Percentiles rank a stretch among this genome's conserved stretches.
These are phyloP conservation scores for Corydoras sp. DNA, from an alignment of 2,113 vertebrate genomes.

Conservation along the genomic window DNA sequence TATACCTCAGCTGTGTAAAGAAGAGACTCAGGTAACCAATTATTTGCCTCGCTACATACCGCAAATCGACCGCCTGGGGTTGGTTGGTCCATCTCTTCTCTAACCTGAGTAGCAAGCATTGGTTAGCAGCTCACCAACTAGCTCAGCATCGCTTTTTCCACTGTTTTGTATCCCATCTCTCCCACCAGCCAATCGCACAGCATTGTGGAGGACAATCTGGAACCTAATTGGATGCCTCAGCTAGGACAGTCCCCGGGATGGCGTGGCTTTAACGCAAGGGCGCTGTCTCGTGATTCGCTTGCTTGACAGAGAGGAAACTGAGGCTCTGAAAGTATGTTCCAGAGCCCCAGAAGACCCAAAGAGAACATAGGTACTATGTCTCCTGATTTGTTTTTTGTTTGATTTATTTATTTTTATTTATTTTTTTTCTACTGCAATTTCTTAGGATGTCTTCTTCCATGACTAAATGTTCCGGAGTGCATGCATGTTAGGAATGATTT, in stretches of 20 bases:
- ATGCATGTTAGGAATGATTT: slow-evolving; percentile 61
- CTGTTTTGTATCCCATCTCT: slow-evolving; percentile 63
- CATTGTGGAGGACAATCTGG: slow-evolving; percentile 75
- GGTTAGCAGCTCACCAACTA: slow-evolving; percentile 63
- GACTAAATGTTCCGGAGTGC: slow-evolving; percentile 28
- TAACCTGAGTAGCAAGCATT: slow-evolving; percentile 55
- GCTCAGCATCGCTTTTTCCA: slow-evolving; percentile 57
- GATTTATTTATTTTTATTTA: no score
- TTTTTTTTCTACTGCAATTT: slow-evolving; percentile 45
- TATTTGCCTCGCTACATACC: slow-evolving; percentile 64
- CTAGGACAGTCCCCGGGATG: slow-evolving; percentile 66
- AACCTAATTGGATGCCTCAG: slow-evolving; percentile 72
- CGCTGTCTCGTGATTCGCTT: slow-evolving; percentile 69
- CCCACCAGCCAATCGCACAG: slow-evolving; percentile 71
- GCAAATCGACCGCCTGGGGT: slow-evolving; percentile 53
- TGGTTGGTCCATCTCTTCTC: slow-evolving; percentile 52
- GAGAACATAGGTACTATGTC: slow-evolving; percentile 37
- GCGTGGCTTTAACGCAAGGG: slow-evolving; percentile 69
- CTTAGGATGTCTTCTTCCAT: slow-evolving; percentile 51
- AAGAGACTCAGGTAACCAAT: slow-evolving; percentile 72
- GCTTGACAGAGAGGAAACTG: slow-evolving; percentile 72
- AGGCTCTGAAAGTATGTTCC: slow-evolving; percentile 58
- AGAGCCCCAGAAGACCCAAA: slow-evolving; percentile 60
- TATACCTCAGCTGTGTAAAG: slow-evolving; percentile 66
- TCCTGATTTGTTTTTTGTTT: slow-evolving; percentile 51